phyloP scores from a whole-genome alignment of 2,888 invertebrate species.

The Athalia circularis region DNA sequence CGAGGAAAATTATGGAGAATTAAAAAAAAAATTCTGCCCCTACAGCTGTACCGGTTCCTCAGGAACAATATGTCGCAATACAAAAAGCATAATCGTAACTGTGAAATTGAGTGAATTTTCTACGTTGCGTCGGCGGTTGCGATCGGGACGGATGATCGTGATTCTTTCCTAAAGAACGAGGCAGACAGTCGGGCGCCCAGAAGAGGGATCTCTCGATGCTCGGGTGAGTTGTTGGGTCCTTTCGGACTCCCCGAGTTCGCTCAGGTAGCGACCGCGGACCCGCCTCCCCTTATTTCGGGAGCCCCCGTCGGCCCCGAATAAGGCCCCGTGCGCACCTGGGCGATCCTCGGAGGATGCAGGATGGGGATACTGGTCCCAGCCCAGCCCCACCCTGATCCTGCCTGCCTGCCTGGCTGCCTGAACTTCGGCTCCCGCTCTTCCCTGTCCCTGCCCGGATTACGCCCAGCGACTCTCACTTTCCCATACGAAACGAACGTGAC shows the following conservation, averaged over 20 bases:
- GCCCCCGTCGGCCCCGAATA: conserved; percentile 17
- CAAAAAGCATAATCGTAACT: too few relatives aligned
- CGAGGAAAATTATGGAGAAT: neutral
- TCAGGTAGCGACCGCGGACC: conserved; percentile 57
- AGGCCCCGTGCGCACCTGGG: conserved; percentile 63
- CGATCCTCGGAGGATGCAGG: conserved; percentile 55
- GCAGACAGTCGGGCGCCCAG: conserved; percentile 68
- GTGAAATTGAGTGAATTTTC: too few relatives aligned
- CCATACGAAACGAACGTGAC: neutral
- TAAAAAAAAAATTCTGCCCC: neutral
- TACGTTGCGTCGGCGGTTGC: conserved; percentile 28
- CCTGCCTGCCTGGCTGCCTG: conserved; percentile 20
- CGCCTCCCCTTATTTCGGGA: conserved; percentile 31
- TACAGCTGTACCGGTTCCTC: too few relatives aligned
- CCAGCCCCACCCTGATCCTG: conserved; percentile 60
- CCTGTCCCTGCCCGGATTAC: conserved; percentile 58
- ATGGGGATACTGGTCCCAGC: conserved; percentile 51
- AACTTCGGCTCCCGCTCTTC: conserved; percentile 45
- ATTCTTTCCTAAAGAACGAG: conserved; percentile 1
- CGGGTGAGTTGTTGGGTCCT: conserved; percentile 49
- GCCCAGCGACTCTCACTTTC: conserved; percentile 54
- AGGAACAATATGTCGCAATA: too few relatives aligned
- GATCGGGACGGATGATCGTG: too few relatives aligned
- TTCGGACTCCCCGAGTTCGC: conserved; percentile 45
- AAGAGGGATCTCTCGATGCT: conserved; percentile 45